These are phyloP conservation scores for Pituophis catenifer DNA, from an alignment of 2,113 vertebrate genomes.

Conservation along the genomic window DNA sequence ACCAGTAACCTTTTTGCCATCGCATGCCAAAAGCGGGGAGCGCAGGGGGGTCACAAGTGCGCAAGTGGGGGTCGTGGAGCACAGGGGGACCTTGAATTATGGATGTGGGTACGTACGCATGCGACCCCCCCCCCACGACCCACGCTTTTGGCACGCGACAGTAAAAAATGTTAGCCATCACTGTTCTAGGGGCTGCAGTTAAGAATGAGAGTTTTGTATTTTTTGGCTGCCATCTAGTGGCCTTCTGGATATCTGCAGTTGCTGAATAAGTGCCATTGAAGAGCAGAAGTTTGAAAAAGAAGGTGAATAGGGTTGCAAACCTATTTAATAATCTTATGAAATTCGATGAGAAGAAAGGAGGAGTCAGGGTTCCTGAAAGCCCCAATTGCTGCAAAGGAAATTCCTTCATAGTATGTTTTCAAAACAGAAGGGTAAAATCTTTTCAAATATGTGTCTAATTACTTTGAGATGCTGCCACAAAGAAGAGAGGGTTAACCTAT, in stretches of 20 bases:
- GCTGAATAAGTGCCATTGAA: neutral
- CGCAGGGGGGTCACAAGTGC: too few relatives aligned
- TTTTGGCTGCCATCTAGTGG: neutral
- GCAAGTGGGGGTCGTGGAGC: too few relatives aligned
- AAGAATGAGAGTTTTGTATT: neutral
- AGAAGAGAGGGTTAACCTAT: neutral
- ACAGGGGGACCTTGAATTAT: too few relatives aligned
- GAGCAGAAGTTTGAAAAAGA: neutral
- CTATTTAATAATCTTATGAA: neutral
- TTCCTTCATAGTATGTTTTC: neutral
- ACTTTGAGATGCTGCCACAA: neutral
- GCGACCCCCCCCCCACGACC: too few relatives aligned
- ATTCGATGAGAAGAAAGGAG: neutral
- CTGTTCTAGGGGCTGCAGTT: neutral
- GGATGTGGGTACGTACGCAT: too few relatives aligned
- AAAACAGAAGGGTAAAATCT: neutral
- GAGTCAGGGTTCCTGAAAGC: neutral
- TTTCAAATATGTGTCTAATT: neutral
- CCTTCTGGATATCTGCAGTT: neutral
- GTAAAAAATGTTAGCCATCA: too few relatives aligned
- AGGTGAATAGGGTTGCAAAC: neutral
- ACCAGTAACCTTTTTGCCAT: too few relatives aligned
- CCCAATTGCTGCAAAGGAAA: neutral
- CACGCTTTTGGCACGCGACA: too few relatives aligned
- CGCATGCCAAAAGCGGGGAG: too few relatives aligned